These are phyloP conservation scores for Boulengeromyrus knoepffleri DNA, from an alignment of 2,113 vertebrate genomes.

Conservation along the genomic window DNA sequence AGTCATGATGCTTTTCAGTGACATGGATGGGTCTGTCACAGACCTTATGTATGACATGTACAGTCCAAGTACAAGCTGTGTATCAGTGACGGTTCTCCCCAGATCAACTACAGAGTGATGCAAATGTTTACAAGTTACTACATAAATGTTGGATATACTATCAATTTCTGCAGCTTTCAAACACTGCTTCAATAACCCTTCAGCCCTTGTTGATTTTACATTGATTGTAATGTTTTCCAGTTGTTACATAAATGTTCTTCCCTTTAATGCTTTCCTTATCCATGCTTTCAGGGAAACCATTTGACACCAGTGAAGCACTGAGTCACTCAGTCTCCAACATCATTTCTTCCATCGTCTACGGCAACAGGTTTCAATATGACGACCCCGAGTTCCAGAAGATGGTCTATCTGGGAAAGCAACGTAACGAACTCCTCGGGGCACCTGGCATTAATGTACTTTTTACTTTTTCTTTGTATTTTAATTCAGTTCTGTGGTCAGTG, in stretches of 20 bases:
- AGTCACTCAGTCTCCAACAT: slow-evolving; percentile 56
- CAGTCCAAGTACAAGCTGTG: too few relatives aligned
- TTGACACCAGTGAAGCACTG: slow-evolving; percentile 37
- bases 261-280: not conserved
- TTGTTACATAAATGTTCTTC: not conserved
- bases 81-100: too few relatives aligned
- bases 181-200: too few relatives aligned
- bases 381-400: slow-evolving; percentile 44
- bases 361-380: slow-evolving; percentile 56
- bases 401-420: slow-evolving; percentile 42
- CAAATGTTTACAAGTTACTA: too few relatives aligned
- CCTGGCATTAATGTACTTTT: slow-evolving; percentile 39
- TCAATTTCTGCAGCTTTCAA: too few relatives aligned
- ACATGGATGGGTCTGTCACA: too few relatives aligned
- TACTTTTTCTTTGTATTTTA: not conserved
- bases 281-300: slow-evolving; percentile 43
- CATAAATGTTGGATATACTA: too few relatives aligned
- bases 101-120: too few relatives aligned
- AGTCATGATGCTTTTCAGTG: too few relatives aligned
- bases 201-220: too few relatives aligned
- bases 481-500: not conserved
- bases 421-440: slow-evolving; percentile 24
- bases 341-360: slow-evolving; percentile 53
- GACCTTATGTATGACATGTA: too few relatives aligned
- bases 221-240: not conserved